Evolutionary conservation across 2,113 vertebrate species (phyloP).

Genomic region (Sinocyclocheilus grahami): DNA sequence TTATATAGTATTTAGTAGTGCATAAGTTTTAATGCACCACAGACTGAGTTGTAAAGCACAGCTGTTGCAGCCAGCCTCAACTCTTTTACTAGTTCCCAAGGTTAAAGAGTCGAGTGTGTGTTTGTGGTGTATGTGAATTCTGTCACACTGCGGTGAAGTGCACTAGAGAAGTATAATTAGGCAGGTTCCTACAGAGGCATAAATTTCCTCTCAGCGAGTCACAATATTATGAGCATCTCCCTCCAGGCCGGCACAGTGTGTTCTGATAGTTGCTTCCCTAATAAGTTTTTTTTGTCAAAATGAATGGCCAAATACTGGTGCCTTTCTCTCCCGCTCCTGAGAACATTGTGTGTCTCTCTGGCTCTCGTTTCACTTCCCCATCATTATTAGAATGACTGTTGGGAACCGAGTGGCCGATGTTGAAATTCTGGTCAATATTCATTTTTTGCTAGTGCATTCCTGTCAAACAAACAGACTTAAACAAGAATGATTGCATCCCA

Average conservation of each 20-base stretch:
- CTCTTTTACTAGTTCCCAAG: not conserved
- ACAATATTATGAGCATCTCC: conserved; percentile 15
- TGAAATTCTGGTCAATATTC: not conserved
- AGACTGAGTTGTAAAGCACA: not conserved
- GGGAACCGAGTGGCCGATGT: too few relatives aligned
- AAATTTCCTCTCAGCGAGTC: not conserved
- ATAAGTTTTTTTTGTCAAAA: not conserved
- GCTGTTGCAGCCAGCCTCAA: not conserved
- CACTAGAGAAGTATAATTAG: conserved; percentile 14
- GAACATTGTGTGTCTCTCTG: not conserved
- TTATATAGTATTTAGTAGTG: too few relatives aligned
- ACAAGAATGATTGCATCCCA: not conserved
- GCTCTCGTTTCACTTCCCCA: not conserved
- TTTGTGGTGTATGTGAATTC: not conserved
- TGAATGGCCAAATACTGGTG: not conserved
- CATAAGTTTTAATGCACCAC: not conserved
- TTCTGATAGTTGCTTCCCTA: not conserved
- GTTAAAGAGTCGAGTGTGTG: conserved; percentile 15
- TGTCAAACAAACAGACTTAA: not conserved
- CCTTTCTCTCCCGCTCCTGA: not conserved
- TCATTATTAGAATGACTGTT: not conserved
- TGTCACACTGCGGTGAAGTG: not conserved
- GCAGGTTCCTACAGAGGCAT: conserved; percentile 4
- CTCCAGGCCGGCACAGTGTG: conserved; percentile 8
- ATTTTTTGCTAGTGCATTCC: not conserved